Conservation (phyloP, 2,113 vertebrate genomes). For the Perognathus longimembris region DNA sequence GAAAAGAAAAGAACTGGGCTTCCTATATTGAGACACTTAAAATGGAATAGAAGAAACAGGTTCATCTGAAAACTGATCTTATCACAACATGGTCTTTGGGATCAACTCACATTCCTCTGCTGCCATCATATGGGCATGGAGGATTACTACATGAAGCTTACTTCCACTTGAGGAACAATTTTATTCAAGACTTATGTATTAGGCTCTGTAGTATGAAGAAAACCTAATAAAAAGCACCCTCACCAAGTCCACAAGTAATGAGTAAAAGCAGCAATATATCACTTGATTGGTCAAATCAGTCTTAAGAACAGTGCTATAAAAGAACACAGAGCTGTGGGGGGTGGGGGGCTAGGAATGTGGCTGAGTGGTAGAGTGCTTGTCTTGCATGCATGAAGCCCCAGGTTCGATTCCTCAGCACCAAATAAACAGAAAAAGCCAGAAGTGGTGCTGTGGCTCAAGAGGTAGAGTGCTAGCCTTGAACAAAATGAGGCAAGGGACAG, state of each 20-base stretch:
- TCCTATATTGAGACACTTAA: not conserved
- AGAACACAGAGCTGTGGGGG: not conserved
- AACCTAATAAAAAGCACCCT: not conserved
- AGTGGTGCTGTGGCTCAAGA: too few relatives aligned
- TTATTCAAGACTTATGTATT: not conserved
- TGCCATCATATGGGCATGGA: constrained; percentile 64
- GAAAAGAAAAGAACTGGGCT: not conserved
- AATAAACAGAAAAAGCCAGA: too few relatives aligned
- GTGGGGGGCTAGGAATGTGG: too few relatives aligned
- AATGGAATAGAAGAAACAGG: not conserved
- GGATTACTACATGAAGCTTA: not conserved
- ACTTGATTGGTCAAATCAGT: not conserved
- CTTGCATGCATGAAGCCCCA: too few relatives aligned
- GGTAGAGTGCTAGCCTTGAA: too few relatives aligned
- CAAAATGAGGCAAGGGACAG: too few relatives aligned
- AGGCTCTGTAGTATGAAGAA: not conserved
- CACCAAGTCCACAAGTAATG: not conserved
- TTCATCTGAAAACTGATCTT: not conserved
- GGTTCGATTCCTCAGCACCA: too few relatives aligned
- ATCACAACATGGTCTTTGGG: not conserved
- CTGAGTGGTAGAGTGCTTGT: too few relatives aligned
- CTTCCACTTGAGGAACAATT: not conserved
- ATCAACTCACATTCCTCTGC: constrained; percentile 22
- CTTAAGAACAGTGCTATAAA: not conserved
- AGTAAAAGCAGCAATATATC: not conserved